Conservation (phyloP, 2,888 invertebrate genomes). For the Chorisops tibialis region DNA sequence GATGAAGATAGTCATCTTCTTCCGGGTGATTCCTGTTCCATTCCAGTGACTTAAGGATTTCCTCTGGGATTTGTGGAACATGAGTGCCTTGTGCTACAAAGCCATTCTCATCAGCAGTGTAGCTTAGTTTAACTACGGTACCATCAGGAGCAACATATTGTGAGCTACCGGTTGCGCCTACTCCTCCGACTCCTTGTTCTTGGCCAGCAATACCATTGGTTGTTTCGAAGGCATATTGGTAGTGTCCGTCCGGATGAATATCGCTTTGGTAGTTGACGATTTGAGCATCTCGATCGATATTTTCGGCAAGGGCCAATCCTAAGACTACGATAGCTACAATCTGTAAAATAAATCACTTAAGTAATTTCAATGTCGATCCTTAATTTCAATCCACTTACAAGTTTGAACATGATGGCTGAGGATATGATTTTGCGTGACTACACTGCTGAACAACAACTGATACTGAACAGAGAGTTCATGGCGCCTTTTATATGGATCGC, state of each 20-base stretch:
- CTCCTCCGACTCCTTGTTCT: slow-evolving; percentile 58
- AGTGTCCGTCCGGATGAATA: slow-evolving; percentile 50
- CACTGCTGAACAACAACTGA: slow-evolving; percentile 15
- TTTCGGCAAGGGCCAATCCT: slow-evolving; percentile 39
- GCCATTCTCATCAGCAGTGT: slow-evolving; percentile 19
- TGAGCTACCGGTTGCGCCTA: slow-evolving; percentile 56
- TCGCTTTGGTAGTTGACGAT: slow-evolving; percentile 23
- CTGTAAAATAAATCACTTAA: slow-evolving; percentile 29
- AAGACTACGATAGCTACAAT: slow-evolving; percentile 39
- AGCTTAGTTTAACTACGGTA: slow-evolving; percentile 34
- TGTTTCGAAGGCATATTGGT: slow-evolving; percentile 55
- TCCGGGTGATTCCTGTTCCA: slow-evolving; percentile 18
- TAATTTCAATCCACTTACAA: slow-evolving; percentile 5
- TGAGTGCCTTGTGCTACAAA: slow-evolving; percentile 18
- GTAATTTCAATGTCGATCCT: background rate
- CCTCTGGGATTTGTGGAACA: slow-evolving; percentile 10
- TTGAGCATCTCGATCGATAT: slow-evolving; percentile 45
- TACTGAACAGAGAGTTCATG: background rate
- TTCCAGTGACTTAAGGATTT: slow-evolving; percentile 19
- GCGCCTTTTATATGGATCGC: slow-evolving; percentile 5
- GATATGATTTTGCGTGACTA: slow-evolving; percentile 1
- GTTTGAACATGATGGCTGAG: slow-evolving; percentile 21
- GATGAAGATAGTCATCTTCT: slow-evolving; percentile 20
- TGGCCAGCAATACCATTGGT: slow-evolving; percentile 60
- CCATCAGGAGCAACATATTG: slow-evolving; percentile 33